phyloP scores from a whole-genome alignment of 2,888 invertebrate genomes.

The Chrysolina oricalcia region DNA sequence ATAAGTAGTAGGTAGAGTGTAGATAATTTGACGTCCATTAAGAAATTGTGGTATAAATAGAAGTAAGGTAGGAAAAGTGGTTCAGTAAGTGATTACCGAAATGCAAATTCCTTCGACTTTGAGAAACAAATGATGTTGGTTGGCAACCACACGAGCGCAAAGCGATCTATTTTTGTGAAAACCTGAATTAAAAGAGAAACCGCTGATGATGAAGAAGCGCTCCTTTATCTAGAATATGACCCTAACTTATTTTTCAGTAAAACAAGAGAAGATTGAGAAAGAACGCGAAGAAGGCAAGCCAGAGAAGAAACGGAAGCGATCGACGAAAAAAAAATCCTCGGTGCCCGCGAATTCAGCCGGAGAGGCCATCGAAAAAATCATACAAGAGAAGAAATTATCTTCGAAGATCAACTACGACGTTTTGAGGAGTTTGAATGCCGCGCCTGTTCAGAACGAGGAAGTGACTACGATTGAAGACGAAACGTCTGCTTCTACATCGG shows the following conservation, averaged over 20 bases:
- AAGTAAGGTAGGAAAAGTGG: no score
- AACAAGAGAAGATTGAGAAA: constrained; percentile 85
- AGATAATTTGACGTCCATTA: no score
- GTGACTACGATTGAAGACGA: constrained; percentile 50
- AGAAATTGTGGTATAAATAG: no score
- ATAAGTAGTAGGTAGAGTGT: no score
- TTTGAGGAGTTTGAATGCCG: constrained; percentile 83
- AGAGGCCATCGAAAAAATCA: constrained; percentile 73
- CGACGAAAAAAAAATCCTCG: constrained; percentile 77
- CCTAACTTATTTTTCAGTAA: constrained; percentile 74
- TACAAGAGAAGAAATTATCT: constrained; percentile 94
- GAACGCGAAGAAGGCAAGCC: constrained; percentile 91
- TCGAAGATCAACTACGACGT: constrained; percentile 99
- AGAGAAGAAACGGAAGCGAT: constrained; percentile 84
- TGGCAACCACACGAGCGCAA: no score
- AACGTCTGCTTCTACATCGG: constrained; percentile 47
- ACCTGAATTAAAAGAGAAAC: no score
- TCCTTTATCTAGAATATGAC: background rate
- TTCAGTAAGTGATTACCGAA: no score
- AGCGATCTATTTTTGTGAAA: no score
- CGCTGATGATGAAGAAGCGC: background rate
- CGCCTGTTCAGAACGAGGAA: constrained; percentile 64
- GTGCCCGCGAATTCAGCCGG: constrained; percentile 82
- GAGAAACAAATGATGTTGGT: no score
- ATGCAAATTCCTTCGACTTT: no score